Conservation (phyloP, 2,113 vertebrate species). For the Phaethon lepturus region DNA sequence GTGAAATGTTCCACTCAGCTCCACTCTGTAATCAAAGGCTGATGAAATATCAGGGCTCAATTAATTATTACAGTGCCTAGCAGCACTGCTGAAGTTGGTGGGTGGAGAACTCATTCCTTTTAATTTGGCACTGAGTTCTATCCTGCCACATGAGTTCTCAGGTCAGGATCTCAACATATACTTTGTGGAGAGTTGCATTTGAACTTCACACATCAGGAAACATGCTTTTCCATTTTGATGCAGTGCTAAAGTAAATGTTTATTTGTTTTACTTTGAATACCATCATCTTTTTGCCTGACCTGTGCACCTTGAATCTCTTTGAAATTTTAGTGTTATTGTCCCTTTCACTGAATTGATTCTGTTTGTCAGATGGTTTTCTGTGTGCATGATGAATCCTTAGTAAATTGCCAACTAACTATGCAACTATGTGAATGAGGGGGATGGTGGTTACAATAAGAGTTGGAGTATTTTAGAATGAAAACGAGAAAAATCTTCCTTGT, state of each 20-base stretch:
- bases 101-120: conserved; percentile 60
- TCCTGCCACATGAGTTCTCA: neutral
- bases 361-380: neutral
- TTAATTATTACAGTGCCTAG: conserved; percentile 67
- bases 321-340: neutral
- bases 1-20: conserved; percentile 59
- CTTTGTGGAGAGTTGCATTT: conserved; percentile 5
- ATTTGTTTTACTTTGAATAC: conserved; percentile 16
- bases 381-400: neutral
- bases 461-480: neutral
- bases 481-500: neutral
- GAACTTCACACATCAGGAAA: neutral
- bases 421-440: neutral
- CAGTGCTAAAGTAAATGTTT: conserved; percentile 4
- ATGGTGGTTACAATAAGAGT: neutral
- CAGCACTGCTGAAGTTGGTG: conserved; percentile 46
- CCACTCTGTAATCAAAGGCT: conserved; percentile 65
- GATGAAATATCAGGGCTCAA: conserved; percentile 75
- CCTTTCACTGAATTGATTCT: neutral
- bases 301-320: neutral
- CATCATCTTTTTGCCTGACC: neutral
- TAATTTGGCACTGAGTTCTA: conserved; percentile 53
- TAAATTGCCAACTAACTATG: neutral
- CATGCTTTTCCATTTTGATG: neutral
- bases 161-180: neutral